Evolutionary conservation across 2,888 invertebrate genomes (phyloP), one percentile per base, ranked within the genome.

Genomic region (Didymodactylos carnosus): DNA sequence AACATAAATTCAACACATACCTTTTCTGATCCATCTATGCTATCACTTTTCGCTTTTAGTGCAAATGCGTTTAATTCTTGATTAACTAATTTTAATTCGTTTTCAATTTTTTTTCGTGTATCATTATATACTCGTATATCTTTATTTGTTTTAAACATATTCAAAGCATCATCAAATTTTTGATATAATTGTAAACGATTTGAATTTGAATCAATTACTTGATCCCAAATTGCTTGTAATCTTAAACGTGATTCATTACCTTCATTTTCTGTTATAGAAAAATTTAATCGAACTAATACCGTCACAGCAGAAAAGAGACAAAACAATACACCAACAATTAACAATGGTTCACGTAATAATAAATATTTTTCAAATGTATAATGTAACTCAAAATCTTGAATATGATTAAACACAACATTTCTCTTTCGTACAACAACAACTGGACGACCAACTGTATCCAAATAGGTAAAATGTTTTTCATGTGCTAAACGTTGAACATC

Each of bases 231-330:
- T 69, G 84, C 82, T 35, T 84, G 81, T 39, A 85, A 82, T 51
- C 84, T 78, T 81, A 86, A 81, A 76, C 83, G 82, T 70, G 82
- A 82, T 77, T 86, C 87, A 40, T 85, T 86, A 5, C 82, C 84
- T 76, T 86, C 86, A 79, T 86, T 86, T 84, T 86, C 78, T 40
- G 85, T 84, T 79, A 97, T 93, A 75, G 94, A 91, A 85, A 98
- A 95, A 86, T 98, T 97, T 82, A 97, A 86, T 79, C 97, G 88
- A 76, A 94, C 91, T 85, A 93, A 94, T 79, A 95, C 86, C 82
- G 98, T 94, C 75, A 95, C 92, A 79, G 90, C 85, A 73, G 94
- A 81, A 85, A 98, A 99, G 77, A 98, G 85, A 49, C 91, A 84
- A 82, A 91, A 93, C 78, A 98, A 88, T 79, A 93, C 94, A 39